phyloP scores from a whole-genome alignment of 1,140 invertebrate genomes.

The Euwallacea similis region DNA sequence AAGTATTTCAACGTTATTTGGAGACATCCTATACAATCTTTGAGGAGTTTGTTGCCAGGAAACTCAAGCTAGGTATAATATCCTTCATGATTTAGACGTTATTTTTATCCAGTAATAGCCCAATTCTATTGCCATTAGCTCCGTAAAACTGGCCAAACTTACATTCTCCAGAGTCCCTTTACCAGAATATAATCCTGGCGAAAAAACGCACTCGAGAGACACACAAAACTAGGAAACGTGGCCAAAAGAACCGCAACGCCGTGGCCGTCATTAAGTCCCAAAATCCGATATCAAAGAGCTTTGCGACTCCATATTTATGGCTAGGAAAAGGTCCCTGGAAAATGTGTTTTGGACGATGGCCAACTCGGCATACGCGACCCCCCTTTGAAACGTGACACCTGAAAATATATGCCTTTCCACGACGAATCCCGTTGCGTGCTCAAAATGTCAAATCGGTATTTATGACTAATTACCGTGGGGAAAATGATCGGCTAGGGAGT shows the following conservation, averaged over 20 bases:
- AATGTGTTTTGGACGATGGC: constrained; percentile 24
- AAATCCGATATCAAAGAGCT: constrained; percentile 32
- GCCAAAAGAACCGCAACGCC: constrained; percentile 18
- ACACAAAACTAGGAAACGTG: constrained; percentile 5
- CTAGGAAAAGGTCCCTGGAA: constrained; percentile 15
- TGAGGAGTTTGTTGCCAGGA: no score
- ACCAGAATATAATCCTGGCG: no score
- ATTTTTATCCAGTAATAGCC: no score
- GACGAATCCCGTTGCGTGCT: constrained; percentile 2
- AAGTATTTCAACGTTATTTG: no score
- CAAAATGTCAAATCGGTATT: not conserved
- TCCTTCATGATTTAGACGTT: no score
- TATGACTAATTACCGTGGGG: constrained; percentile 1
- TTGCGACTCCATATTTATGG: constrained; percentile 32
- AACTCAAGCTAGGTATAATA: no score
- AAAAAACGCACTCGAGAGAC: no score
- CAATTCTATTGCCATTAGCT: no score
- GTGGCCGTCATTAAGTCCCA: constrained; percentile 22
- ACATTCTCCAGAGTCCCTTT: no score
- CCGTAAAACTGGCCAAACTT: no score
- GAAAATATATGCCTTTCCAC: constrained; percentile 23
- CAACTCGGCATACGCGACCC: constrained; percentile 4
- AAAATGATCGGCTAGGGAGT: not conserved
- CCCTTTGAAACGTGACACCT: constrained; percentile 16
- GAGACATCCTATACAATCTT: no score